Evolutionary conservation across 2,113 vertebrate genomes (phyloP), one percentile per base, ranked within the genome.

Genomic region (Ovibos moschatus): DNA sequence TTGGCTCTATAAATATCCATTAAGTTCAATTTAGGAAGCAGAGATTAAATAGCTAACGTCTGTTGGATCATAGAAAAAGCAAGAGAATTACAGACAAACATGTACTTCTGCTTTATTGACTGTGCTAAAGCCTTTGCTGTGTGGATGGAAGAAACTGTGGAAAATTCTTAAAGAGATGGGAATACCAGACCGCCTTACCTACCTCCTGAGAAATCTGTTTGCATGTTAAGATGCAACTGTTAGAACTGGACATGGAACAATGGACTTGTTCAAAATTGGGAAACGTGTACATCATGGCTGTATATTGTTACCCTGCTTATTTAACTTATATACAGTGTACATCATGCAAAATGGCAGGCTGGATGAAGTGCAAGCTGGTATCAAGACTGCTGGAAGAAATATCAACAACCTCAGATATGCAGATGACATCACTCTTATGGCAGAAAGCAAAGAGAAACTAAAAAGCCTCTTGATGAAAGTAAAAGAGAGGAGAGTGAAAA

Each of bases 331-430:
- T 62, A 15, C 60, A 64, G 30, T 1, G 14, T 64, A 64, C 30
- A 16, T 64, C 14, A 33, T 33, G 60, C 0, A 15, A 33, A 33
- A 64, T 64, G 14, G 6, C 0, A 0, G 30, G 30, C 15, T 33
- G 30, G 60, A 33, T 33, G 15, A 64, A 8, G 60, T 30, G 6
- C 15, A 64, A 64, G 14, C 30, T 64, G 60, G 60, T 33, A 33
- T 17, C 60, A 64, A 17, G 60, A 33, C 7, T 64, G 60, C 30
- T 64, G 60, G 30, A 16, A 64, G 60, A 33, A 64, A 64, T 64
- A 33, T 33, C 30, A 33, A 33, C 33, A 16, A 64, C 60, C 60
- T 64, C 15, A 64, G 30, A 33, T 64, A 64, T 33, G 30, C 60
- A 64, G 30, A 33, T 64, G 30, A 64, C 30, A 64, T 64, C 60